phyloP scores from a whole-genome alignment of 2,888 invertebrate genomes.

The Cheilosia pagana region DNA sequence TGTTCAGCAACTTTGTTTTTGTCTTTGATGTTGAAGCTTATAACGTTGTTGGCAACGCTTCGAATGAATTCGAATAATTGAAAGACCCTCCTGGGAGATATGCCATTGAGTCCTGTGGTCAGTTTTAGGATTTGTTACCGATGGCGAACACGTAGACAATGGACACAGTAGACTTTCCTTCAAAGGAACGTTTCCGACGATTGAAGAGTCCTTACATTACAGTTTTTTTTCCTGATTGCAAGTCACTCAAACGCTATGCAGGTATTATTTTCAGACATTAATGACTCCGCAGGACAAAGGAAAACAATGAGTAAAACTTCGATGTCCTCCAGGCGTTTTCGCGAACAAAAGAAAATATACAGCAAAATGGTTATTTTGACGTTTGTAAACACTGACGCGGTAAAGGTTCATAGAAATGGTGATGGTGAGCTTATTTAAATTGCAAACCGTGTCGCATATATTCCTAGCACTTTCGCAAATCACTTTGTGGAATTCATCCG shows the following conservation, averaged over 20 bases:
- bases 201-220: not conserved
- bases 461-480: no score
- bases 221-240: not conserved
- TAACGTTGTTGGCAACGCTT: constrained; percentile 16
- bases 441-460: not conserved
- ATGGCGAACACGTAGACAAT: not conserved
- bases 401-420: not conserved
- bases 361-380: not conserved
- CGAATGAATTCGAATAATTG: constrained; percentile 56
- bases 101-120: constrained; percentile 53
- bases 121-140: constrained; percentile 18
- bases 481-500: no score
- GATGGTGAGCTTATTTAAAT: not conserved
- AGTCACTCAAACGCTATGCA: not conserved
- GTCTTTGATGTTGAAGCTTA: constrained; percentile 39
- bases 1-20: constrained; percentile 16
- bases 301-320: not conserved
- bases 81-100: constrained; percentile 35
- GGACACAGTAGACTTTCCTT: not conserved
- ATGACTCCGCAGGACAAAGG: not conserved
- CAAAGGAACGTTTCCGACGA: not conserved
- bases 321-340: not conserved
- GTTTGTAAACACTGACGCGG: not conserved
- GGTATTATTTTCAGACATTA: not conserved
- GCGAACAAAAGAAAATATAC: not conserved